Base-by-base conservation (phyloP, 2,888 invertebrate species). In the Drosophila tripunctata region DNA sequence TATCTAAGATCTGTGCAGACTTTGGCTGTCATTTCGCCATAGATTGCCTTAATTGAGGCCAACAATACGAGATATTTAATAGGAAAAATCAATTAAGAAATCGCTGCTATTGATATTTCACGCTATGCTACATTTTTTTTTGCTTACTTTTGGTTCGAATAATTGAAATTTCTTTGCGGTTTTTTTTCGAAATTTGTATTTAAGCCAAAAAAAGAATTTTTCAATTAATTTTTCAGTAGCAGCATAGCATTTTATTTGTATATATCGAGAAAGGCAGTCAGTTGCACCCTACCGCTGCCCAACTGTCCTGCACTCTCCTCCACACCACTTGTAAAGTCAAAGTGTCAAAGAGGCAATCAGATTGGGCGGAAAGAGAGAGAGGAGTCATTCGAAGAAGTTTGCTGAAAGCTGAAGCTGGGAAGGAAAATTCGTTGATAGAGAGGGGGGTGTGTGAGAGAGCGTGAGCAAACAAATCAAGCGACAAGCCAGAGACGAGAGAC, bases 161-260 rank as follows among this genome's bases (percentile, higher is more conserved):
- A 77, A 82, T 79, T 80, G 80, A 75, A 80, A 77, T 66, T 77
- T 63, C 66, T 72, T 67, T 68, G 63, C 69, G 65, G n/a, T n/a
- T n/a, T n/a, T n/a, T n/a, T n/a, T 73, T 69, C 48, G 55, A 47
- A 58, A 74, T 71, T 71, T 74, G 33, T 74, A 43, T 70, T 77
- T 65, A 57, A 66, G 38, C 51, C 60, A 43, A 64, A 71, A 78
- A 62, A 50, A 68, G n/a, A n/a, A n/a, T n/a, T 82, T 83, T 85
- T 73, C 82, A 82, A 82, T 83, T 83, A 83, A 77, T 75, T 82
- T 78, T 60, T 61, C 56, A 72, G 50, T 65, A 67, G 67, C 82
- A 82, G 68, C 79, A 82, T 68, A 77, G 70, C 69, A 79, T 77
- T 79, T 77, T 85, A 80, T 75, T 79, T 85, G 79, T 85, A 78